These are phyloP conservation scores for Panagrolaimus sp. DNA, from an alignment of 1,140 invertebrate species.

Conservation along the genomic window DNA sequence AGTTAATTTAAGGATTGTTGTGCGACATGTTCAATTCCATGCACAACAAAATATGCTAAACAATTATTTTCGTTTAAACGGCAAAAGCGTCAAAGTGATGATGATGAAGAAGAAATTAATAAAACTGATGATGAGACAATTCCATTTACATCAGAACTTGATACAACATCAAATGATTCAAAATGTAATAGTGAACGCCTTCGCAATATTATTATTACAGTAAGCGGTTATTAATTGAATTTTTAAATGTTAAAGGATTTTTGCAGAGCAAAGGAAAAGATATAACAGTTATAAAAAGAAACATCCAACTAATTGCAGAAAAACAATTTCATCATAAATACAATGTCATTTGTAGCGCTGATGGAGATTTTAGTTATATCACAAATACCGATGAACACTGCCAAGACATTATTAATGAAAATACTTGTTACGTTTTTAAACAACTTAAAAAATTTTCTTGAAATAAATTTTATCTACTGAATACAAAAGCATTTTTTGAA, in stretches of 20 bases:
- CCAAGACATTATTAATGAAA: slow-evolving; percentile 21
- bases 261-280: slow-evolving; percentile 25
- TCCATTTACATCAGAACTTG: too few species aligned
- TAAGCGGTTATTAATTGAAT: not conserved
- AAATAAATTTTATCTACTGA: too few species aligned
- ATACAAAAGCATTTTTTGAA: too few species aligned
- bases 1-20: not conserved
- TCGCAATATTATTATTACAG: slow-evolving; percentile 19
- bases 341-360: slow-evolving; percentile 26
- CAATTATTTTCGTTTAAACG: not conserved
- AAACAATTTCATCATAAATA: slow-evolving; percentile 20
- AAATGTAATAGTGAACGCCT: slow-evolving; percentile 34
- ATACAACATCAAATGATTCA: slow-evolving; percentile 6
- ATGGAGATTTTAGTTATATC: slow-evolving; percentile 32
- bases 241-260: not conserved
- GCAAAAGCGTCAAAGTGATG: not conserved
- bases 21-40: slow-evolving; percentile 1
- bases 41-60: not conserved
- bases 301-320: slow-evolving; percentile 26
- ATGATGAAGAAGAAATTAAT: too few species aligned
- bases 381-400: slow-evolving; percentile 35
- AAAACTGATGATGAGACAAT: too few species aligned
- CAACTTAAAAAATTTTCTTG: slow-evolving; percentile 4
- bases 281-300: slow-evolving; percentile 24
- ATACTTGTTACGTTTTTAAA: slow-evolving; percentile 25